Evolutionary conservation across 2,888 invertebrate species (phyloP), one percentile per base, ranked within the genome.

Genomic region (Eueremaeus valkanovi): DNA sequence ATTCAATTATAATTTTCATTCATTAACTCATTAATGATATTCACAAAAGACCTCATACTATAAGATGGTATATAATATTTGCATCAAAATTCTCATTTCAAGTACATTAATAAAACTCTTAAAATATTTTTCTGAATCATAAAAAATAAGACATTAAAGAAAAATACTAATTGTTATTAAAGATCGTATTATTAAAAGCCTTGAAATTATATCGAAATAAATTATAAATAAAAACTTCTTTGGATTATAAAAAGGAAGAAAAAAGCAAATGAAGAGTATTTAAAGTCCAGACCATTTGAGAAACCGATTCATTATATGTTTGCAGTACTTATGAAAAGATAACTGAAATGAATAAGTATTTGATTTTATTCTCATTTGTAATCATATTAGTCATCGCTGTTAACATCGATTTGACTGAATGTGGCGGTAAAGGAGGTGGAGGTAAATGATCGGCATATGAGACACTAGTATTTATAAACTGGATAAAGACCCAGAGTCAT

Each of bases 191-290:
- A 36, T 36, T 5, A n/a, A 29, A 70, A 42, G 21, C 70, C 70
- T 70, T 70, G 70, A 70, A 27, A 18, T 27, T 29, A 70, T 70
- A 70, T 24, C 70, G 27, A 70, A 70, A 70, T 42, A 70, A 42
- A 70, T 70, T 45, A 42, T 42, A 18, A 21, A 31, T 40, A 58
- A 61, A 55, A 55, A 21, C 36, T 36, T 36, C 21, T 36, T 33
- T 21, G n/a, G n/a, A n/a, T n/a, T 29, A 36, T 9, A 3, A n/a
- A n/a, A 36, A 11, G 21, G 11, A 36, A 33, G 36, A 31, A 66
- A 66, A 66, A 33, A 66, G 21, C 63, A 66, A 66, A 36, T 66
- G n/a, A 36, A 21, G n/a, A 66, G 63, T 66, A 66, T 66, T 36
- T 66, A 66, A 66, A 31, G n/a, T n/a, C 36, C 21, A n/a, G 2